Conservation (phyloP, 2,888 invertebrate species). For the Cartodere bifasciata region DNA sequence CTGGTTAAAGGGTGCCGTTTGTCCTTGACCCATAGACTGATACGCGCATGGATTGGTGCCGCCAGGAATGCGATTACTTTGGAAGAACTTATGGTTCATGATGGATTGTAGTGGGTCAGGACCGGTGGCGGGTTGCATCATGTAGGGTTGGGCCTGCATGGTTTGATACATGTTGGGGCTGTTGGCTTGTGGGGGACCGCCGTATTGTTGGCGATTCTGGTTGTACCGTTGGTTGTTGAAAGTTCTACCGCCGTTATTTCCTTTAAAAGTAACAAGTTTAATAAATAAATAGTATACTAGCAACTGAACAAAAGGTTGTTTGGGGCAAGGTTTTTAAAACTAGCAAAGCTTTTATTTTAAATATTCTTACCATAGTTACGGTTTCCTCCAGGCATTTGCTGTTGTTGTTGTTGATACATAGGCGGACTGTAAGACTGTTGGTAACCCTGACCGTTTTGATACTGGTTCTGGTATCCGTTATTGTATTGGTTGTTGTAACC, state of each 20-base stretch:
- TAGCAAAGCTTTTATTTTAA: no score
- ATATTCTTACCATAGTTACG: slow-evolving; percentile 21
- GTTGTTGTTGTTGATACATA: slow-evolving; percentile 18
- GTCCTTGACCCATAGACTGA: slow-evolving; percentile 43
- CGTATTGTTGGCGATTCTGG: slow-evolving; percentile 26
- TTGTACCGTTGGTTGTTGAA: slow-evolving; percentile 26
- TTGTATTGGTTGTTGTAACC: slow-evolving; percentile 46
- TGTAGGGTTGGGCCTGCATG: slow-evolving; percentile 35
- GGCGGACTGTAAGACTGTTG: slow-evolving; percentile 26
- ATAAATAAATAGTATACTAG: slow-evolving; percentile 5
- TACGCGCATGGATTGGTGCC: slow-evolving; percentile 45
- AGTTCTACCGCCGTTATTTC: slow-evolving; percentile 34
- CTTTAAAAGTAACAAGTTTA: slow-evolving; percentile 17
- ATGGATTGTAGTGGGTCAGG: slow-evolving; percentile 41
- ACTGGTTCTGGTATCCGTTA: slow-evolving; percentile 39
- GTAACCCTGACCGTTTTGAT: slow-evolving; percentile 27
- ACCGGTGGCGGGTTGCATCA: slow-evolving; percentile 36
- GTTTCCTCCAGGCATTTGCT: slow-evolving; percentile 16
- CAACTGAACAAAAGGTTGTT: no score
- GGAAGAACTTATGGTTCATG: slow-evolving; percentile 63
- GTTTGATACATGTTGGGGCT: slow-evolving; percentile 27
- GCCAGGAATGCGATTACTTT: slow-evolving; percentile 46
- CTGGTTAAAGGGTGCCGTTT: slow-evolving; percentile 45
- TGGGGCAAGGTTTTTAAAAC: no score
- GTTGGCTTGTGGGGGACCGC: slow-evolving; percentile 25